Evolutionary conservation across 2,888 invertebrate species (phyloP).

Genomic region (Trissolcus japonicus): DNA sequence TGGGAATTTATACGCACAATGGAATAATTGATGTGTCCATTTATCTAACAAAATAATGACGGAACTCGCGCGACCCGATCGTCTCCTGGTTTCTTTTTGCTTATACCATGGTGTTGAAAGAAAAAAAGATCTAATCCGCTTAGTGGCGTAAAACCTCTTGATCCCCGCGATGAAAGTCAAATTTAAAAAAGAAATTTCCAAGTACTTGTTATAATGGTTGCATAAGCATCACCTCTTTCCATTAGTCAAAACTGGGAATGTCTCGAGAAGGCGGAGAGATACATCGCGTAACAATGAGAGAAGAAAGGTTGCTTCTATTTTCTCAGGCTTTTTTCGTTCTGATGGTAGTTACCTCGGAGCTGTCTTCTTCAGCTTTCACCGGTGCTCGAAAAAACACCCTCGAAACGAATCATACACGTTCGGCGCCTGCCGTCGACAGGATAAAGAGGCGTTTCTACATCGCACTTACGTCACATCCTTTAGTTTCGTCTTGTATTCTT

Average conservation of each 20-base stretch:
- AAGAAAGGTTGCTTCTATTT: constrained; percentile 41
- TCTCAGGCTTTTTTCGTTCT: constrained; percentile 35
- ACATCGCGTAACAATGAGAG: constrained; percentile 33
- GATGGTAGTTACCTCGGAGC: constrained; percentile 53
- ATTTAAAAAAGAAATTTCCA: not conserved
- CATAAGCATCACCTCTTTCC: constrained; percentile 5
- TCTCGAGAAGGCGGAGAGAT: constrained; percentile 14
- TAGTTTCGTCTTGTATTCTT: constrained; percentile 51
- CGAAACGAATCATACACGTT: constrained; percentile 61
- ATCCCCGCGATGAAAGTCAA: too few relatives aligned
- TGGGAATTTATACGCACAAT: constrained; percentile 18
- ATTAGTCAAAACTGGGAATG: constrained; percentile 21
- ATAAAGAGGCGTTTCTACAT: constrained; percentile 70
- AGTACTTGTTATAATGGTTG: constrained; percentile 10
- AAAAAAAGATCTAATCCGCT: not conserved
- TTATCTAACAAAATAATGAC: constrained; percentile 25
- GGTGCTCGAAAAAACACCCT: constrained; percentile 56
- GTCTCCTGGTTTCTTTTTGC: not conserved
- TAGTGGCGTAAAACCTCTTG: too few relatives aligned
- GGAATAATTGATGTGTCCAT: constrained; percentile 28
- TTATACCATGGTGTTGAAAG: not conserved
- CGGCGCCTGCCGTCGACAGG: constrained; percentile 68
- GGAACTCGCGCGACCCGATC: not conserved
- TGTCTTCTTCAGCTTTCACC: constrained; percentile 56
- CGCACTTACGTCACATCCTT: constrained; percentile 71